Conservation (phyloP, 1,140 invertebrate species). For the Diuraphis noxia region DNA sequence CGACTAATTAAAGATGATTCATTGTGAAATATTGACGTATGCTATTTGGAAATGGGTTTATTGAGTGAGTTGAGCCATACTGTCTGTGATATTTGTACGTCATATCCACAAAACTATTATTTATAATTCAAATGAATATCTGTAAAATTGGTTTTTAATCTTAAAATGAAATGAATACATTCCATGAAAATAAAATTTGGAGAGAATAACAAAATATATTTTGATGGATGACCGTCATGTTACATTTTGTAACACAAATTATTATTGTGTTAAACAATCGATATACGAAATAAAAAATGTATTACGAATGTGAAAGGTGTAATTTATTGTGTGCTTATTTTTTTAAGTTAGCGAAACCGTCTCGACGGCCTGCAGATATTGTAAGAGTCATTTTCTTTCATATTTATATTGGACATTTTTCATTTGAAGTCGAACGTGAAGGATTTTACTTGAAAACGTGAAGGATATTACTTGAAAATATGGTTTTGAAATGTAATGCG, state of each 20-base stretch:
- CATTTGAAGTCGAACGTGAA: neutral
- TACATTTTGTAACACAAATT: neutral
- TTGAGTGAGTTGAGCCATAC: neutral
- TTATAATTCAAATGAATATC: neutral
- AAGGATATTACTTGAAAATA: neutral
- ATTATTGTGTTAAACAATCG: neutral
- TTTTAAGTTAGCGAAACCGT: neutral
- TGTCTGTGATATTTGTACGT: neutral
- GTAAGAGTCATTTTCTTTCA: neutral
- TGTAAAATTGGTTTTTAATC: slow-evolving; percentile 2
- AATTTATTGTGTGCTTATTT: neutral
- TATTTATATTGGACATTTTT: neutral
- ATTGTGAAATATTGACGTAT: neutral
- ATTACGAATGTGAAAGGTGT: neutral
- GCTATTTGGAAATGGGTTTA: neutral
- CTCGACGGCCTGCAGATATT: no score
- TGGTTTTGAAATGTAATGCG: neutral
- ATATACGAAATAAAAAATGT: neutral
- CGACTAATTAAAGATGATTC: neutral
- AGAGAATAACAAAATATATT: no score
- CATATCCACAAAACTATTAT: neutral
- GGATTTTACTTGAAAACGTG: no score
- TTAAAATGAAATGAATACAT: neutral
- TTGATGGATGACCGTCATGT: neutral
- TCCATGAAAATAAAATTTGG: neutral